Evolutionary conservation across 2,888 invertebrate species (phyloP).

Genomic region (Lissonota sp.): DNA sequence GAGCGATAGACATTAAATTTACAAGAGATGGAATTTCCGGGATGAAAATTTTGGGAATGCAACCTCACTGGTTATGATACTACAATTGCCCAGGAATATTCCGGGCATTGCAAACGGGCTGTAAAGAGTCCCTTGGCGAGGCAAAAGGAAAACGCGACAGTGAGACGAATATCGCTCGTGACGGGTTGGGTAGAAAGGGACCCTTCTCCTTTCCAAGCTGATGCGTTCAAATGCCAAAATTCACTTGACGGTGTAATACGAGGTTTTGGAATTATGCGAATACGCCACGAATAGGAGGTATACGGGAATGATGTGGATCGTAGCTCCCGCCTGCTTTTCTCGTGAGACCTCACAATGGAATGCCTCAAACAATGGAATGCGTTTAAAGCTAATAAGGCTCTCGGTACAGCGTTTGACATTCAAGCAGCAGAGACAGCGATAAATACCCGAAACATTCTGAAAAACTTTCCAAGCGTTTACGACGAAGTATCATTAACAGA

Average conservation of each 20-base stretch:
- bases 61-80: constrained; percentile 17
- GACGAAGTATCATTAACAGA: no score
- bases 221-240: constrained; percentile 75
- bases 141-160: constrained; percentile 7
- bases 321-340: constrained; percentile 54
- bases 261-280: constrained; percentile 75
- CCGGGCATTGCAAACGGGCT: constrained; percentile 52
- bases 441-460: no score
- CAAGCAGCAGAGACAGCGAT: no score
- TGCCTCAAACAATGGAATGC: constrained; percentile 73
- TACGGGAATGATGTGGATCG: constrained; percentile 14
- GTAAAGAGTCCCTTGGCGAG: constrained; percentile 48
- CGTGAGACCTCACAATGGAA: constrained; percentile 75
- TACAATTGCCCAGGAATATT: constrained; percentile 44
- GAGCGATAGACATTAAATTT: constrained; percentile 30
- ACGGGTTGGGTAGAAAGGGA: constrained; percentile 56
- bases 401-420: no score
- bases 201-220: constrained; percentile 61
- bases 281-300: constrained; percentile 8
- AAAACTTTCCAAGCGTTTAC: no score
- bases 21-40: constrained; percentile 47
- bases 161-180: constrained; percentile 31
- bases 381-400: constrained; percentile 76
- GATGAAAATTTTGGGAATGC: constrained; percentile 41
- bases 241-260: constrained; percentile 77